Conservation (phyloP, 2,888 invertebrate genomes). For the Spialia ferax region DNA sequence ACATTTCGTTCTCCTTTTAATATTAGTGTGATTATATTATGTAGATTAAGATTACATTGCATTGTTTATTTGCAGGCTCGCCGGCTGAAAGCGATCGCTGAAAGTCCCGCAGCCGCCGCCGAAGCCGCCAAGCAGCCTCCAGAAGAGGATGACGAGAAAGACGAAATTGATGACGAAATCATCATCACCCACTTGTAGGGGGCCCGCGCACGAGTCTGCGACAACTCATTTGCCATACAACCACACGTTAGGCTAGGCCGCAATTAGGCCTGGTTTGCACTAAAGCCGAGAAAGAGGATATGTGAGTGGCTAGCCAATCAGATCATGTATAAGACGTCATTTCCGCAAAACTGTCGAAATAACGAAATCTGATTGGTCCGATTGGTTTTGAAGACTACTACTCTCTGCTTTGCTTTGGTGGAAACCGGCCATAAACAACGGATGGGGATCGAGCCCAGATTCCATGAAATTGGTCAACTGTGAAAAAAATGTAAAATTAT, state of each 20-base stretch:
- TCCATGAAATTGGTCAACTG: not conserved
- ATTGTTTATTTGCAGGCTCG: constrained; percentile 77
- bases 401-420: too few relatives aligned
- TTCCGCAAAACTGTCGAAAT: too few relatives aligned
- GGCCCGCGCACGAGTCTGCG: constrained; percentile 6
- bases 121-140: constrained; percentile 89
- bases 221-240: constrained; percentile 50
- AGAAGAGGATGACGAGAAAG: constrained; percentile 95
- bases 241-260: constrained; percentile 36
- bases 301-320: too few relatives aligned
- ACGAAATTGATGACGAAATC: constrained; percentile 95
- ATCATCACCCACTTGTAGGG: constrained; percentile 93
- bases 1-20: too few relatives aligned
- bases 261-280: too few relatives aligned
- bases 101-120: constrained; percentile 87
- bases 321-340: too few relatives aligned
- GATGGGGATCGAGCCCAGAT: not conserved
- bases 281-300: too few relatives aligned
- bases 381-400: too few relatives aligned
- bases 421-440: not conserved
- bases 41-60: too few relatives aligned
- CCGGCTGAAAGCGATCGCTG: constrained; percentile 91
- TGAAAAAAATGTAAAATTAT: not conserved
- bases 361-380: too few relatives aligned
- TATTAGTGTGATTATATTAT: too few relatives aligned